Conservation (phyloP, 2,888 invertebrate species). For the Podabrus alpinus region DNA sequence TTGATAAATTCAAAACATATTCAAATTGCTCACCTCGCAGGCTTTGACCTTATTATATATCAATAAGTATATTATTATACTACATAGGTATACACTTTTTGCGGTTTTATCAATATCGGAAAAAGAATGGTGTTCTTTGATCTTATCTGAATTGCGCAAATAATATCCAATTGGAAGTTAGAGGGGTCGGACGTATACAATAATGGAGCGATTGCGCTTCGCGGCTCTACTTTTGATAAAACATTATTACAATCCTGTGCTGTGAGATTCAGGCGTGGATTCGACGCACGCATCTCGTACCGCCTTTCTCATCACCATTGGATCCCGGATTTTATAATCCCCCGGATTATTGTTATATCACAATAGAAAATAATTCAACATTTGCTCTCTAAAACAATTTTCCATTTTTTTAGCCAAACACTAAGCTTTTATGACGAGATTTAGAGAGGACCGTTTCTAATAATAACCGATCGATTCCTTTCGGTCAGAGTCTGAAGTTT, state of each 20-base stretch:
- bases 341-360: slow-evolving; percentile 30
- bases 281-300: slow-evolving; percentile 43
- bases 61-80: not conserved
- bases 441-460: not conserved
- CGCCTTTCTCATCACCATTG: slow-evolving; percentile 49
- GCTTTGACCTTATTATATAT: not conserved
- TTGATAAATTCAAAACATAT: not conserved
- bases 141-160: slow-evolving; percentile 9
- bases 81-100: not conserved
- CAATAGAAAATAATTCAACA: not conserved
- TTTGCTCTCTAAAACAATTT: not conserved
- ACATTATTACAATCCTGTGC: slow-evolving; percentile 48
- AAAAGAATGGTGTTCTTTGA: not conserved
- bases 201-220: slow-evolving; percentile 31
- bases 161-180: slow-evolving; percentile 22
- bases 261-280: slow-evolving; percentile 41
- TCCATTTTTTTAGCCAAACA: not conserved
- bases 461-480: slow-evolving; percentile 1
- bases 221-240: slow-evolving; percentile 46
- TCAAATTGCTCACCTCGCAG: not conserved
- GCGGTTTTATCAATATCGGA: not conserved
- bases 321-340: slow-evolving; percentile 32
- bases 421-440: not conserved
- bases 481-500: slow-evolving; percentile 30
- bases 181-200: slow-evolving; percentile 13